Percentiles rank a stretch among this genome's conserved stretches.
Evolutionary conservation across 2,888 invertebrate genomes (phyloP).

Genomic region (Lepeophtheirus nordmannii): DNA sequence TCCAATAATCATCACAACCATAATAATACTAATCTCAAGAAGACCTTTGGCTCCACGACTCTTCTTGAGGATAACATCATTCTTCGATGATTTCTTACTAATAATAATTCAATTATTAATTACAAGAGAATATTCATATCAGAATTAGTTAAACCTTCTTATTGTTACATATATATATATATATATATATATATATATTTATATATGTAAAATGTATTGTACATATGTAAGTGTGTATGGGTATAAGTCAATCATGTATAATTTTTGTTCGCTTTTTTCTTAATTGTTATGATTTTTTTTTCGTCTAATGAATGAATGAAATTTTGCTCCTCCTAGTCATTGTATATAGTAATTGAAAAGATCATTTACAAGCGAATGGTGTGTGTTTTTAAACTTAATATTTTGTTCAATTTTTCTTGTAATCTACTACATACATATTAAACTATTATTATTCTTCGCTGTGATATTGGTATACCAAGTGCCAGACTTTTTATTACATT

Average conservation of each 20-base stretch:
- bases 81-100: background rate
- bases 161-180: slow-evolving; percentile 10
- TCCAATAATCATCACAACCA: background rate
- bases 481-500: slow-evolving; percentile 7
- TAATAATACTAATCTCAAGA: background rate
- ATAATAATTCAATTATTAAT: background rate
- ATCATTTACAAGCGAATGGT: background rate
- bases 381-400: background rate
- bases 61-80: slow-evolving; percentile 13
- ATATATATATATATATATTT: no score
- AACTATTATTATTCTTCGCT: background rate
- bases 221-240: slow-evolving; percentile 7
- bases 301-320: background rate
- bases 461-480: slow-evolving; percentile 4
- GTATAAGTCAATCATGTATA: no score
- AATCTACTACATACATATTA: background rate
- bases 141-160: background rate
- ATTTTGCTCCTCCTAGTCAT: background rate
- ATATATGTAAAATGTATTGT: slow-evolving; percentile 9
- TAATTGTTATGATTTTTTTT: background rate
- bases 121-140: background rate
- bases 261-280: background rate
- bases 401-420: background rate
- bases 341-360: background rate
- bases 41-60: background rate